A percentile compares a stretch with the other conserved stretches of the same genome.
phyloP scores from a whole-genome alignment of 2,113 vertebrate genomes.

The Capricornis sumatraensis region DNA sequence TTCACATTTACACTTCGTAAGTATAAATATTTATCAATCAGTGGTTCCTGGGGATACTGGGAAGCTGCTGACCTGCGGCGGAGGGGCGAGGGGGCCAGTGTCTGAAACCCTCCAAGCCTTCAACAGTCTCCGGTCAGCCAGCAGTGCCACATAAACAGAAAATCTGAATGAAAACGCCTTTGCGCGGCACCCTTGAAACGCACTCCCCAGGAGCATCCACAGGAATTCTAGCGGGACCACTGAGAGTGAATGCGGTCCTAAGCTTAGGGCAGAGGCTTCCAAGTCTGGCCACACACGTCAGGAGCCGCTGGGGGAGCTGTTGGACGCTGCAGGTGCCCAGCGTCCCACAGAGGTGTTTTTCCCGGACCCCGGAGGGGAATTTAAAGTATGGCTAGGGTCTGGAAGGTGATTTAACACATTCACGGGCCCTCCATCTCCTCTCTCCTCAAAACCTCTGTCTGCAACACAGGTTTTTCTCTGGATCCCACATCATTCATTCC shows the following conservation, averaged over 20 bases:
- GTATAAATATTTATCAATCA: not conserved
- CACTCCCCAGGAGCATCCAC: not conserved
- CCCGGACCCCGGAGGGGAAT: not conserved
- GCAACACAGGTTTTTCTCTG: not conserved
- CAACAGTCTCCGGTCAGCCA: not conserved
- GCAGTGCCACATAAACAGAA: not conserved
- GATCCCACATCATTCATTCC: not conserved
- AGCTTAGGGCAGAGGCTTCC: not conserved
- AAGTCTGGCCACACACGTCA: not conserved
- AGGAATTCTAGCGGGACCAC: not conserved
- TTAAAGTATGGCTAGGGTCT: not conserved
- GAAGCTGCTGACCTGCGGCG: not conserved
- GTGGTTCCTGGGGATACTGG: not conserved
- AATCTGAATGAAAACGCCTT: not conserved
- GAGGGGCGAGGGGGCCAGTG: accelerated
- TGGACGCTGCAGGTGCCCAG: not conserved
- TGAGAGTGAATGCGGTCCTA: not conserved
- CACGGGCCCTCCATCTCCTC: not conserved
- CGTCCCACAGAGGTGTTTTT: not conserved
- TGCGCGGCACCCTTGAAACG: not conserved
- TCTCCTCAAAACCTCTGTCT: not conserved
- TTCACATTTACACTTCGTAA: not conserved
- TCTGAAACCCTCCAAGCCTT: not conserved
- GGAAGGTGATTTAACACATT: not conserved
- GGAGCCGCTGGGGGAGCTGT: not conserved